phyloP scores from a whole-genome alignment of 2,888 invertebrate genomes.

The Dioctria linearis region DNA sequence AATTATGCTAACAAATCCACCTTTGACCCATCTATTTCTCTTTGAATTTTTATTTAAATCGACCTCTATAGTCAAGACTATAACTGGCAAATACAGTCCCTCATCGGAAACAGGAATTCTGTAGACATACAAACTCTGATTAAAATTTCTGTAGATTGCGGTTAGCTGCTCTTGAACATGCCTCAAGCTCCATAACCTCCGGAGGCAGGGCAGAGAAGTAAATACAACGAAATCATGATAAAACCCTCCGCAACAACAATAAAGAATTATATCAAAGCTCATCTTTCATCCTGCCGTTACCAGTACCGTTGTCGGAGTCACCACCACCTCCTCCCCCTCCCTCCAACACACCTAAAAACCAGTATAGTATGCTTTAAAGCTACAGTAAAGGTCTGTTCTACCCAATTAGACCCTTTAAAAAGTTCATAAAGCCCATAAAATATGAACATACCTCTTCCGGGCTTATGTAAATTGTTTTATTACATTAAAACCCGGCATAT shows the following conservation, averaged over 20 bases:
- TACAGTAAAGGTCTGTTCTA: slow-evolving; percentile 41
- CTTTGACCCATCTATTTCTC: not conserved
- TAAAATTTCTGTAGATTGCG: slow-evolving; percentile 51
- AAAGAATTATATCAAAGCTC: slow-evolving; percentile 54
- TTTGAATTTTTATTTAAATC: slow-evolving; percentile 4
- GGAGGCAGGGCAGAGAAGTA: not conserved
- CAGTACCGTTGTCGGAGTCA: slow-evolving; percentile 17
- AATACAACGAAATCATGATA: slow-evolving; percentile 44
- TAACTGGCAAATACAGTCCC: slow-evolving; percentile 16
- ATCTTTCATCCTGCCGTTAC: slow-evolving; percentile 50
- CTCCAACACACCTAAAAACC: not conserved
- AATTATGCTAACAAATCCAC: not conserved
- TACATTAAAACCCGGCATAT: slow-evolving; percentile 44
- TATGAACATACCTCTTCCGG: slow-evolving; percentile 54
- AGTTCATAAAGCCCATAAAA: slow-evolving; percentile 52
- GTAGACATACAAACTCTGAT: slow-evolving; percentile 18
- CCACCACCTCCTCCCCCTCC: slow-evolving; percentile 10
- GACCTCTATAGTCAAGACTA: not conserved
- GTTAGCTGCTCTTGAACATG: slow-evolving; percentile 34
- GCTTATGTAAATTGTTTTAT: slow-evolving; percentile 55
- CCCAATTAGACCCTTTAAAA: slow-evolving; percentile 54
- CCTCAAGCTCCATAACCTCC: slow-evolving; percentile 21
- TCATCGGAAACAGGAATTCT: slow-evolving; percentile 24
- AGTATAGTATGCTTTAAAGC: not conserved
- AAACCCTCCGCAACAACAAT: slow-evolving; percentile 50